A percentile compares a stretch with the other conserved stretches of the same genome.
phyloP scores from a whole-genome alignment of 2,888 invertebrate species.

The Philonicus albiceps region DNA sequence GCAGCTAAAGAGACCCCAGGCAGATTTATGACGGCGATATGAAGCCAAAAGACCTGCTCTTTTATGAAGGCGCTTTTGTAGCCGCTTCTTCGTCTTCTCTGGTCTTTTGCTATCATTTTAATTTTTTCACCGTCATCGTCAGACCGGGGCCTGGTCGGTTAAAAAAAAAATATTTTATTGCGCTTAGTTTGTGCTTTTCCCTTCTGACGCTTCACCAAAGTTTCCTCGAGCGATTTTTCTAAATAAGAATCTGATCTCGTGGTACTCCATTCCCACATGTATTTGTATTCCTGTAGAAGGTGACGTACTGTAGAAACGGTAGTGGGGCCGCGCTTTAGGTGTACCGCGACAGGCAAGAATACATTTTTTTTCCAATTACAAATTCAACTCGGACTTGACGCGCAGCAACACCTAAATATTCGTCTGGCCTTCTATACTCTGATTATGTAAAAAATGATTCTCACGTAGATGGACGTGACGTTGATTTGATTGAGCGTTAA shows the following conservation, averaged over 20 bases:
- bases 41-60: conserved; percentile 31
- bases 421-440: conserved; percentile 11
- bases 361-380: conserved; percentile 25
- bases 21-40: conserved; percentile 36
- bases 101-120: conserved; percentile 15
- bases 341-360: conserved; percentile 31
- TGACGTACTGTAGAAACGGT: not conserved
- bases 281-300: not conserved
- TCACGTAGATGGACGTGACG: conserved; percentile 64
- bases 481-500: conserved; percentile 61
- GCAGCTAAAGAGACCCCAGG: not conserved
- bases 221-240: conserved; percentile 26
- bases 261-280: not conserved
- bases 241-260: conserved; percentile 2
- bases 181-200: not conserved
- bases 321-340: conserved; percentile 2
- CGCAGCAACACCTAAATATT: conserved; percentile 30
- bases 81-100: not conserved
- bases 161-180: conserved; percentile 28
- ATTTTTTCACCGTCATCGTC: conserved; percentile 21
- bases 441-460: conserved; percentile 58
- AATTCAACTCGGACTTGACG: conserved; percentile 19
- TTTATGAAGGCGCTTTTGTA: conserved; percentile 28
- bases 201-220: not conserved
- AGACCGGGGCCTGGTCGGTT: not conserved